phyloP scores from a whole-genome alignment of 2,888 invertebrate species.

The Epsilonema sp. region DNA sequence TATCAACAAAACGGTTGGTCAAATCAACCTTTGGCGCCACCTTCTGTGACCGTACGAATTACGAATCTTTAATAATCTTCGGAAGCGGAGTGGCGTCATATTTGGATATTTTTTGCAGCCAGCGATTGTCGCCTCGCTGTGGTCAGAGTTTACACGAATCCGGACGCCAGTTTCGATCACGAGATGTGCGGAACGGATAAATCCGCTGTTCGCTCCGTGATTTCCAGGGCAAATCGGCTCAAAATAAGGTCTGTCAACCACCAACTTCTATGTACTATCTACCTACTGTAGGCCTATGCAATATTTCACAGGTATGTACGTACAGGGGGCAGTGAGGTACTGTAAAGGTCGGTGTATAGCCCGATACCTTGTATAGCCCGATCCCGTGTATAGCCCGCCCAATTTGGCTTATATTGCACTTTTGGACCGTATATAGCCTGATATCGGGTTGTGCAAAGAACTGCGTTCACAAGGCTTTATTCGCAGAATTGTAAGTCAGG shows the following conservation, averaged over 20 bases:
- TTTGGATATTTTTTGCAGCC: neutral
- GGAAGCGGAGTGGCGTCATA: neutral
- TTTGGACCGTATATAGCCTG: too few species aligned
- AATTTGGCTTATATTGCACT: too few species aligned
- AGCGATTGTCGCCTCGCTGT: slow-evolving; percentile 1
- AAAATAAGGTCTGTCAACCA: neutral
- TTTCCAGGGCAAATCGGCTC: slow-evolving; percentile 11
- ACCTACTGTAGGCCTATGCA: neutral
- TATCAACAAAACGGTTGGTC: too few species aligned
- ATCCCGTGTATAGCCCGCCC: too few species aligned
- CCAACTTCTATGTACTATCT: neutral
- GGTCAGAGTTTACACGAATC: slow-evolving; percentile 6
- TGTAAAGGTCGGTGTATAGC: too few species aligned
- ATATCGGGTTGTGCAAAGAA: too few species aligned
- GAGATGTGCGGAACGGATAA: slow-evolving; percentile 15
- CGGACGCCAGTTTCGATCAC: neutral
- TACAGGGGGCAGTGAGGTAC: neutral
- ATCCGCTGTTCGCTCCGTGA: slow-evolving; percentile 10
- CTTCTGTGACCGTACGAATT: too few species aligned
- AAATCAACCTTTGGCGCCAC: too few species aligned
- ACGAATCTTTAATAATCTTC: neutral
- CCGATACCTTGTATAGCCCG: too few species aligned
- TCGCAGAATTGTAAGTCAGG: too few species aligned
- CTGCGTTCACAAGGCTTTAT: too few species aligned
- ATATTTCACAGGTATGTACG: neutral